Base-by-base conservation (phyloP, 2,113 vertebrate genomes). In the Entelurus aequoreus region DNA sequence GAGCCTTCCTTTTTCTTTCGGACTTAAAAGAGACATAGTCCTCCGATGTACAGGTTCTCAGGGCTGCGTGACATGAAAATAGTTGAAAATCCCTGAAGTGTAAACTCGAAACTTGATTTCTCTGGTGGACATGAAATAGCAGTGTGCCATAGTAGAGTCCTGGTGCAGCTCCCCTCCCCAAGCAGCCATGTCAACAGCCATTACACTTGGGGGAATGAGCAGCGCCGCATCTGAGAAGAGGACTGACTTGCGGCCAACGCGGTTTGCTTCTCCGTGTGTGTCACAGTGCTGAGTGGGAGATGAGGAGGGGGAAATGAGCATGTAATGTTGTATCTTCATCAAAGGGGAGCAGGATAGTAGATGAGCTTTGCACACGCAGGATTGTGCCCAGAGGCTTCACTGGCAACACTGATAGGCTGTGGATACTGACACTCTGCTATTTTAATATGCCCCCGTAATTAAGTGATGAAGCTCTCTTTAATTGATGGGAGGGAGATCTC, bases 381-480 rank as follows among this genome's bases (percentile, higher is more conserved):
- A 68, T 74, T 70, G 50, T 82, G 74, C 81, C 81, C 80, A 75
- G 63, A 68, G 78, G 80, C 82, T 56, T 63, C 50, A 62, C 42
- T 70, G 71, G 65, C 66, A 77, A 63, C 35, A 65, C 60, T 67
- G 66, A 70, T 65, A 80, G 58, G 55, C 71, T 77, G 69, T 53
- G 68, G 71, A 75, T 48, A 73, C 44, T 74, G 69, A 81, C 14
- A 51, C 53, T 70, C 70, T 69, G 65, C 73, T 75, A 69, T 81
- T 84, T 81, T 73, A 74, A 74, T 60, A 54, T 65, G 69, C 57
- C 55, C 58, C 48, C 58, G 72, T 66, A 85, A 82, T 86, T 81
- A 82, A 65, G 56, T 16, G 4, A 16, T 36, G 54, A 69, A 49
- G 69, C 64, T 81, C 74, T 78, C 58, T 78, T 73, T 60, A 66